Percentiles rank a stretch among this genome's conserved stretches.
These are phyloP conservation scores for Saccopteryx bilineata DNA, from an alignment of 2,113 vertebrate species.

Conservation along the genomic window DNA sequence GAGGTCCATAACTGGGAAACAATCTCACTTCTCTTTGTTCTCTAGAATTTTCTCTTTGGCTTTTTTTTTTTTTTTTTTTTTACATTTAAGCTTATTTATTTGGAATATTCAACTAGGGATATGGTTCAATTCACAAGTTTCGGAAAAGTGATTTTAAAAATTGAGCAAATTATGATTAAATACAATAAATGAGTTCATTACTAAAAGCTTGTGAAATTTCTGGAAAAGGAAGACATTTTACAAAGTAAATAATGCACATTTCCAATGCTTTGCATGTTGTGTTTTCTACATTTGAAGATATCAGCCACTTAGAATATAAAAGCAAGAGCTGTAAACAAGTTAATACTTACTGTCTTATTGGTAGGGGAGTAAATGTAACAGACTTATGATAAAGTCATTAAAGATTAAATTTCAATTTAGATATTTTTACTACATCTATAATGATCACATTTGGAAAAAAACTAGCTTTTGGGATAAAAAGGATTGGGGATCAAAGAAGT, in stretches of 20 bases:
- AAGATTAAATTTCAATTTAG: neutral
- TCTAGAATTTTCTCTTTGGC: neutral
- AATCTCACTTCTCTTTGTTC: neutral
- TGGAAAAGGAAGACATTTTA: conserved; percentile 40
- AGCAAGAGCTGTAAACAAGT: neutral
- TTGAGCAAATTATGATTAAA: neutral
- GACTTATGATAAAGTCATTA: neutral
- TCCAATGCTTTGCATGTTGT: neutral
- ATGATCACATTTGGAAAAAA: neutral
- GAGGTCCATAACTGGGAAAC: neutral
- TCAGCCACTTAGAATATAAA: neutral
- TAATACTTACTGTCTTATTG: neutral
- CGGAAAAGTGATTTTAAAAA: neutral
- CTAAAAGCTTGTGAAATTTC: neutral
- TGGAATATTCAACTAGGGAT: neutral
- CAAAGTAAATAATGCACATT: neutral
- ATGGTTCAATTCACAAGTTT: neutral
- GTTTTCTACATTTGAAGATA: neutral
- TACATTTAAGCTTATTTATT: neutral
- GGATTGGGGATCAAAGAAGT: neutral
- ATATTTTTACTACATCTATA: neutral
- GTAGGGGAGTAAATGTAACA: neutral
- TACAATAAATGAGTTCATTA: neutral
- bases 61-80: neutral
- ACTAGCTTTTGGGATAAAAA: neutral